Conservation (phyloP, 2,797 vertebrate genomes). For the Protosalanx chinensis region DNA sequence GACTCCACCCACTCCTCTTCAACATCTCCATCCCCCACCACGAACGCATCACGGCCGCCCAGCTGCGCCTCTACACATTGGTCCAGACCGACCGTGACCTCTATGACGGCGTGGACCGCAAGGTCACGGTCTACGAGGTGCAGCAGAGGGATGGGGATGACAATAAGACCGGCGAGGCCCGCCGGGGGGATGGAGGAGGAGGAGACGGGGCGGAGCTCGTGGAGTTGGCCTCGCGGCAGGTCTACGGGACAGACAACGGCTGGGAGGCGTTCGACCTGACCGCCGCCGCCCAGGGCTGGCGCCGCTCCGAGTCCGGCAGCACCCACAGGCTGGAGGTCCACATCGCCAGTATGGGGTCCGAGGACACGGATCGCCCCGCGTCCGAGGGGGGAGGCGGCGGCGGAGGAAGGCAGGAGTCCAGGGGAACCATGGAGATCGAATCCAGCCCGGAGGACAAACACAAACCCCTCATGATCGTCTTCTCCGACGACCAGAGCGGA, state of each 20-base stretch:
- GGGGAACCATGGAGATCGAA: conserved; percentile 84
- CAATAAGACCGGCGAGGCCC: conserved; percentile 42
- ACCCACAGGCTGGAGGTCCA: conserved; percentile 89
- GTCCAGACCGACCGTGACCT: conserved; percentile 85
- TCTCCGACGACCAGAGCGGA: conserved; percentile 90
- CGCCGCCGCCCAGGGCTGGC: conserved; percentile 81
- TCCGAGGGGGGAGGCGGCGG: conserved; percentile 34
- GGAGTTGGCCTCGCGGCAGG: conserved; percentile 83
- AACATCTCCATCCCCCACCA: conserved; percentile 92
- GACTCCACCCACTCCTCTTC: conserved; percentile 89
- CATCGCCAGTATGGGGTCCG: conserved; percentile 74
- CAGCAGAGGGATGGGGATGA: conserved; percentile 37
- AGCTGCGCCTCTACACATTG: conserved; percentile 91
- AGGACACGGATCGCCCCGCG: conserved; percentile 28
- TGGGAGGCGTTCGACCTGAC: conserved; percentile 96
- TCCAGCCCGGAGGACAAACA: conserved; percentile 84
- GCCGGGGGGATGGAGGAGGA: conserved; percentile 35
- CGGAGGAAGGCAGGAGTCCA: conserved; percentile 20
- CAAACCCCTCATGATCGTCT: conserved; percentile 89
- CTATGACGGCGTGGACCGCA: conserved; percentile 83
- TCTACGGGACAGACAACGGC: conserved; percentile 82
- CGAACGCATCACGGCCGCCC: conserved; percentile 85
- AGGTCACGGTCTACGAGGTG: conserved; percentile 88
- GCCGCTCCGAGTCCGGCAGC: conserved; percentile 72
- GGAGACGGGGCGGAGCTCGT: conserved; percentile 55